Evolutionary conservation across 2,888 invertebrate genomes (phyloP).

Genomic region (Nymphalis polychloros): DNA sequence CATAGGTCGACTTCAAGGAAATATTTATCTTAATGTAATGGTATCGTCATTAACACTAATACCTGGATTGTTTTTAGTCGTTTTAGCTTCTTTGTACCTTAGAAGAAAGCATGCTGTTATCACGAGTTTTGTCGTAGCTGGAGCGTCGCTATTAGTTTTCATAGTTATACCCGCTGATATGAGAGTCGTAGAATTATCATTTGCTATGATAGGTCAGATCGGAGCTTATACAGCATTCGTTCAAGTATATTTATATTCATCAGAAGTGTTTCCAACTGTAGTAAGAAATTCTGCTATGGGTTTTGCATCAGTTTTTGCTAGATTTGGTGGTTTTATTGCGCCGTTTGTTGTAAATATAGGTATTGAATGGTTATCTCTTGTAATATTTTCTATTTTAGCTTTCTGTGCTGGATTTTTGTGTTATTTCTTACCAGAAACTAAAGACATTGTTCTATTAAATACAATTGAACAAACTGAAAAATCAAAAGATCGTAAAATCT

Average conservation of each 20-base stretch:
- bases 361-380: conserved; percentile 65
- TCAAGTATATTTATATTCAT: conserved; percentile 86
- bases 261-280: conserved; percentile 90
- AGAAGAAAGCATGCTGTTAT: conserved; percentile 61
- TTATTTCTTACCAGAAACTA: conserved; percentile 69
- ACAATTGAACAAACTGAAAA: conserved; percentile 65
- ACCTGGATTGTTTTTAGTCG: conserved; percentile 60
- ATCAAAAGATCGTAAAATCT: conserved; percentile 13
- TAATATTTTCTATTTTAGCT: conserved; percentile 63
- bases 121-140: conserved; percentile 57
- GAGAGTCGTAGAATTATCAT: conserved; percentile 79
- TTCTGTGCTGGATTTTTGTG: conserved; percentile 62
- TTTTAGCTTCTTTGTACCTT: conserved; percentile 58
- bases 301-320: conserved; percentile 85
- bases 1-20: conserved; percentile 87
- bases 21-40: conserved; percentile 90
- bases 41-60: conserved; percentile 80
- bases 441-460: conserved; percentile 63
- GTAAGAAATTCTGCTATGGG: conserved; percentile 90
- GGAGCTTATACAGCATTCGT: conserved; percentile 87
- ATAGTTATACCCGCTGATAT: conserved; percentile 59
- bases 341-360: conserved; percentile 84
- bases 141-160: conserved; percentile 60
- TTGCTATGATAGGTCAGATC: conserved; percentile 88
- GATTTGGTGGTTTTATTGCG: conserved; percentile 85